Evolutionary conservation across 1,140 invertebrate species (phyloP).

Genomic region (Drosophila leontia): DNA sequence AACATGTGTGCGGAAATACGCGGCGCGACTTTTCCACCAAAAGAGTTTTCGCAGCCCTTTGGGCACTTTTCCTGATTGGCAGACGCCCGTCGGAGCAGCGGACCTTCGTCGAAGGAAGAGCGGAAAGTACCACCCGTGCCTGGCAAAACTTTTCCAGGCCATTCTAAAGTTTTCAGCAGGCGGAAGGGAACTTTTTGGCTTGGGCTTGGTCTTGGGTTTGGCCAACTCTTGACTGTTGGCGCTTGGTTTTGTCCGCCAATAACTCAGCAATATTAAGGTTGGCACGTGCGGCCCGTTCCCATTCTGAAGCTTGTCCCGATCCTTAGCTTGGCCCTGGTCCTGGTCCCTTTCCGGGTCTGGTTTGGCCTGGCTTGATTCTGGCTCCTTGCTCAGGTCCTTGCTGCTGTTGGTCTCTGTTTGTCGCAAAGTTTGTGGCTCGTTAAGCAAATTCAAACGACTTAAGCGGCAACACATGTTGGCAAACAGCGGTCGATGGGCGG

Average conservation of each 20-base stretch:
- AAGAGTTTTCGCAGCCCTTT: conserved; percentile 72
- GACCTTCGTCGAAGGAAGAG: not conserved
- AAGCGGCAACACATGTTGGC: conserved; percentile 80
- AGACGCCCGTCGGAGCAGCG: conserved; percentile 21
- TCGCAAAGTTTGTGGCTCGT: conserved; percentile 82
- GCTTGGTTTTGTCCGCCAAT: conserved; percentile 80
- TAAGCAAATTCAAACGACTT: conserved; percentile 84
- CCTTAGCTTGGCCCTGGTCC: not conserved
- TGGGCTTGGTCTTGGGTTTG: conserved; percentile 40
- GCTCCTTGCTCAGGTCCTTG: conserved; percentile 28
- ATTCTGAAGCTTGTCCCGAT: conserved; percentile 8
- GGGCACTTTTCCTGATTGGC: conserved; percentile 73
- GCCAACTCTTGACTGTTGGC: conserved; percentile 76
- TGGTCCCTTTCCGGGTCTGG: conserved; percentile 11
- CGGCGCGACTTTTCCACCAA: conserved; percentile 74
- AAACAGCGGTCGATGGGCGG: conserved; percentile 59
- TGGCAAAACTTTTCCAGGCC: conserved; percentile 45
- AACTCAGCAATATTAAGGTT: conserved; percentile 82
- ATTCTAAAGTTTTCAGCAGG: conserved; percentile 5
- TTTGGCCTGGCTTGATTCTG: not conserved
- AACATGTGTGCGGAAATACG: conserved; percentile 82
- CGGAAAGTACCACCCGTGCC: conserved; percentile 14
- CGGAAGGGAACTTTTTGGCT: conserved; percentile 69
- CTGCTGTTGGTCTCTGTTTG: conserved; percentile 59
- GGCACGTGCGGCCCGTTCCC: conserved; percentile 65